phyloP scores from a whole-genome alignment of 2,113 vertebrate genomes.

The Tonatia bakeri region DNA sequence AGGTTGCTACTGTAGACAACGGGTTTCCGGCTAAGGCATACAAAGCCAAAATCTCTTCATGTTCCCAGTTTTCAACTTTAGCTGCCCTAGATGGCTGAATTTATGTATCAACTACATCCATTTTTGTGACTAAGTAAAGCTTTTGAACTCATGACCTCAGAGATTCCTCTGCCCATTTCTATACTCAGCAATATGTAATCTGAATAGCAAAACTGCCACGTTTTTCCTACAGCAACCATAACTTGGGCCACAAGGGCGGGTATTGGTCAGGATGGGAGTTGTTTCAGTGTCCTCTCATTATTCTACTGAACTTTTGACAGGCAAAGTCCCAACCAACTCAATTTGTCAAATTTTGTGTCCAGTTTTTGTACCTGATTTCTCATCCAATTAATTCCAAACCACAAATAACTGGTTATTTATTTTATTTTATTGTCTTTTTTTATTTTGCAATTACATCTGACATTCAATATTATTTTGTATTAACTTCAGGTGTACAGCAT shows the following conservation, averaged over 20 bases:
- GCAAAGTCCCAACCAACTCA: neutral
- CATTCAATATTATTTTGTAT: neutral
- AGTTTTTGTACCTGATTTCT: constrained; percentile 32
- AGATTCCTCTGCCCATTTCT: neutral
- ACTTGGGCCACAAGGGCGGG: neutral
- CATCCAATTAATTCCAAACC: constrained; percentile 16
- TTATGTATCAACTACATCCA: neutral
- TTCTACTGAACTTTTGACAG: neutral
- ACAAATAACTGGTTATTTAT: constrained; percentile 24
- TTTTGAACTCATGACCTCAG: constrained; percentile 40
- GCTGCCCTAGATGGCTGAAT: constrained; percentile 18
- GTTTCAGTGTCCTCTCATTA: neutral
- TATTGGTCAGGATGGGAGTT: neutral
- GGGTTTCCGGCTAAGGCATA: neutral
- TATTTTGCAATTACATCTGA: neutral
- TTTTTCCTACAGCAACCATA: neutral
- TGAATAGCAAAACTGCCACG: neutral
- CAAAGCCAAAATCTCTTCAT: constrained; percentile 23
- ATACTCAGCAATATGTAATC: constrained; percentile 18
- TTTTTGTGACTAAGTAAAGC: constrained; percentile 22
- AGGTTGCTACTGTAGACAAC: neutral
- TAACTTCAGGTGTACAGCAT: neutral
- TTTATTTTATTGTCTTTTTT: neutral
- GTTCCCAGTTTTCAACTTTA: constrained; percentile 36
- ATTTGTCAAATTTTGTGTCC: neutral